Evolutionary conservation across 2,797 vertebrate genomes (phyloP).

Genomic region (Taeniopygia guttata): DNA sequence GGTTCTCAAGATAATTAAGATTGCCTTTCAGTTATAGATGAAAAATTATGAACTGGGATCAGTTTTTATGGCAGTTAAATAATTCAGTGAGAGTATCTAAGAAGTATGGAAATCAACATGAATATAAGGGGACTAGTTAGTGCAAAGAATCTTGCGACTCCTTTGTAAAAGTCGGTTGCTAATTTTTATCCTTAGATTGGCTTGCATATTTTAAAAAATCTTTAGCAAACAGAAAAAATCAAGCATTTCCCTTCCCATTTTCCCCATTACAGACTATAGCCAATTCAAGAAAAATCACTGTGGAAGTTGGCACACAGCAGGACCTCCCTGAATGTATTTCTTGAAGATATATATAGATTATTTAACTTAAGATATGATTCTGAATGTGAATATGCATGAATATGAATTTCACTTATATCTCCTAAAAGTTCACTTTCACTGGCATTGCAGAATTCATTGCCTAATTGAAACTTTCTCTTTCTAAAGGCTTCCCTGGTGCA

Average conservation of each 20-base stretch:
- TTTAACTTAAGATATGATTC: background rate
- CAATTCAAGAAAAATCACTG: background rate
- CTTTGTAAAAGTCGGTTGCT: background rate
- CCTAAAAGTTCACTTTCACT: background rate
- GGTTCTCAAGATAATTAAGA: background rate
- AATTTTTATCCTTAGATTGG: background rate
- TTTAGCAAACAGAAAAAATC: background rate
- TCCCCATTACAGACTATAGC: background rate
- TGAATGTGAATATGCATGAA: background rate
- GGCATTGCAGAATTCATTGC: background rate
- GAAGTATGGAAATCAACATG: background rate
- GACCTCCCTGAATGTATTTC: background rate
- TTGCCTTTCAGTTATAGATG: background rate
- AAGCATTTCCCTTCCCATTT: background rate
- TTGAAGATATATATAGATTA: background rate
- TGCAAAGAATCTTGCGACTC: background rate
- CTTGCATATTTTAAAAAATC: background rate
- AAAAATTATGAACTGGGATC: background rate
- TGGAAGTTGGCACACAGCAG: background rate
- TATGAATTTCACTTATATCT: background rate
- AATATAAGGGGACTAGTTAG: background rate
- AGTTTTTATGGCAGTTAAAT: background rate
- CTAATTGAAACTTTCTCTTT: conserved; percentile 27
- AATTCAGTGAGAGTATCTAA: background rate
- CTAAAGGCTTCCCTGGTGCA: conserved; percentile 79